Percentiles rank a stretch among this genome's conserved stretches.
Conservation (phyloP, 2,888 invertebrate genomes). For the Criorhina ranunculi region DNA sequence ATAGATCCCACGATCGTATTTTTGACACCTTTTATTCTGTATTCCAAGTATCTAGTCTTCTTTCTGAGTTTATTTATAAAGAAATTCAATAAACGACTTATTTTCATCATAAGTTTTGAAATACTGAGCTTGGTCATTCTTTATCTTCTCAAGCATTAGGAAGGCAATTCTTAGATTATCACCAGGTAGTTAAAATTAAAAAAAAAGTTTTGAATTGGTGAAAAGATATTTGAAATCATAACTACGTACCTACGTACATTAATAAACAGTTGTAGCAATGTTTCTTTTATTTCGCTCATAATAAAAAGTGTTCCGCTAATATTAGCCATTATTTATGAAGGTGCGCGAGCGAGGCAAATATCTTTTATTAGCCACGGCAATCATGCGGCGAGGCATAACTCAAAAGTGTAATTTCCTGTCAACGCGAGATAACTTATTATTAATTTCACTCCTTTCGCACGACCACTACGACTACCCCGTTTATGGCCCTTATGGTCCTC, state of each 20-base stretch:
- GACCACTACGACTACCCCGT: conserved; percentile 64
- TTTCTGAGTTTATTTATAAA: too few relatives aligned
- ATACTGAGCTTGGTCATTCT: too few relatives aligned
- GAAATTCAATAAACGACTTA: too few relatives aligned
- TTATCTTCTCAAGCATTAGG: too few relatives aligned
- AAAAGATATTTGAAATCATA: not conserved
- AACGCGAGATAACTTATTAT: conserved; percentile 78
- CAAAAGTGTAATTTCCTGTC: conserved; percentile 79
- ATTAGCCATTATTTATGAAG: conserved; percentile 67
- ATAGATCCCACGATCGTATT: too few relatives aligned
- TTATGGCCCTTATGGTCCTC: conserved; percentile 65
- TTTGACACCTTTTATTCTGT: too few relatives aligned
- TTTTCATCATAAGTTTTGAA: too few relatives aligned
- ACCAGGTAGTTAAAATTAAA: too few relatives aligned
- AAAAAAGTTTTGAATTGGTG: conserved; percentile 9
- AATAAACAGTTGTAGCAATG: conserved; percentile 46
- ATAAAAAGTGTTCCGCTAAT: conserved; percentile 71
- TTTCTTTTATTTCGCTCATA: conserved; percentile 53
- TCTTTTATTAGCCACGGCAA: conserved; percentile 76
- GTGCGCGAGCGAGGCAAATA: conserved; percentile 53
- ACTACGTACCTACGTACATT: conserved; percentile 15
- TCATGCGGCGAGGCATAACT: conserved; percentile 77
- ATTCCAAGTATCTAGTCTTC: too few relatives aligned
- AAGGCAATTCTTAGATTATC: too few relatives aligned
- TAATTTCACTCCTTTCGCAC: conserved; percentile 77